phyloP scores from a whole-genome alignment of 2,797 vertebrate species.

The Alcedo quadribrachys region DNA sequence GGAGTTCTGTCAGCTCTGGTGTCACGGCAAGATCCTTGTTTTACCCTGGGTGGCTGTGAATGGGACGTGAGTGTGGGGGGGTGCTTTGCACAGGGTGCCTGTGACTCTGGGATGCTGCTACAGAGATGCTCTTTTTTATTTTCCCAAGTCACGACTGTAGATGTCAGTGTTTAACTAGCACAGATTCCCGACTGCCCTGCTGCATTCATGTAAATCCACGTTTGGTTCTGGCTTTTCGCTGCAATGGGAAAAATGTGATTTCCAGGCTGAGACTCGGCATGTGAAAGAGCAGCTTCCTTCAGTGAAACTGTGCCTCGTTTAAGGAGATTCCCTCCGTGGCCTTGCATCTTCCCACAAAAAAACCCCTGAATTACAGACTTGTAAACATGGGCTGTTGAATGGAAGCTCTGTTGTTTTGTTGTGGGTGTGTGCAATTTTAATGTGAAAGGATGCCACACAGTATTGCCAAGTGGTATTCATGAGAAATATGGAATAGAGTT shows the following conservation, averaged over 20 bases:
- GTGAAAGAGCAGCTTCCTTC: constrained; percentile 25
- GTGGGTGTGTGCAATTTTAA: not conserved
- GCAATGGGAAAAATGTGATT: constrained; percentile 59
- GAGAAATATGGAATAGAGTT: not conserved
- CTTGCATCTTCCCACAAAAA: not conserved
- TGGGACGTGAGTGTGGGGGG: rapidly evolving
- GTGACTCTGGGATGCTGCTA: not conserved
- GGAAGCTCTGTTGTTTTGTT: not conserved
- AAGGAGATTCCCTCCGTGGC: not conserved
- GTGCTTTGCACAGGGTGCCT: not conserved
- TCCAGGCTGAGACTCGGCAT: constrained; percentile 50
- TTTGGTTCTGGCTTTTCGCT: constrained; percentile 56
- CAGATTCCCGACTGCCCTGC: constrained; percentile 3
- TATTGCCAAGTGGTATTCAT: not conserved
- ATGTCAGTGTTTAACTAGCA: constrained; percentile 78
- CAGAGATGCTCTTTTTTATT: not conserved
- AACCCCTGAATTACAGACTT: not conserved
- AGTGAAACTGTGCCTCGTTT: constrained; percentile 41
- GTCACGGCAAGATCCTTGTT: not conserved
- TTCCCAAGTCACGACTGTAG: constrained; percentile 72
- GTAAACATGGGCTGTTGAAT: not conserved
- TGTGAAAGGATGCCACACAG: not conserved
- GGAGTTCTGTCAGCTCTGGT: not conserved
- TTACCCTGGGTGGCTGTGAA: not conserved
- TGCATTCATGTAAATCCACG: constrained; percentile 28